Base-by-base conservation (phyloP, 2,888 invertebrate genomes). In the Gandaritis pyraliata region DNA sequence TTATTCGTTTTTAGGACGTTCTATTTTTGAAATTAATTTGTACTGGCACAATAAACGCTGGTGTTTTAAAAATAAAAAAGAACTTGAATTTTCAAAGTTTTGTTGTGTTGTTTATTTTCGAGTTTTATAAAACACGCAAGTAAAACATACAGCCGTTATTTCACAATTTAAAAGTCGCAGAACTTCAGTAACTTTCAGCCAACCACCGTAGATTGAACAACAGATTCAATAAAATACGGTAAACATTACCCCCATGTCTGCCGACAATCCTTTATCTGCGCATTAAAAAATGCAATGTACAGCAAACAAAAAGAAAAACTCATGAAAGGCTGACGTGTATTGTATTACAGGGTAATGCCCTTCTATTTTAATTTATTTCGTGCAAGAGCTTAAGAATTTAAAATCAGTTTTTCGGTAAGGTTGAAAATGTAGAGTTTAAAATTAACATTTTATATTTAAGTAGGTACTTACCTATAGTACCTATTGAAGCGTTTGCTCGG, bases 211-310 rank as follows among this genome's bases (percentile, higher is more conserved):
- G 47, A 29, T 33, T 50, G 43, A 39, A 12, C 46, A 23, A 47
- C 18, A 15, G 1, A 1, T 39, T 47, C 41, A 41, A 29, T 61
- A 60, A 62, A 60, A 29, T 56, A 29, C 45, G 23, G 45, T 53
- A 70, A 72, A 69, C 73, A 74, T 72, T 62, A 61, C 67, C 57
- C 68, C 70, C 71, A 65, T 80, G 71, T 77, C 77, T 77, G 67
- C 71, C 10, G 57, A 59, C 55, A 50, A 71, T 69, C 72, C 70
- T 71, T 78, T 73, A 72, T 62, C 61, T 62, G 56, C 66, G 68
- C 52, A 65, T 70, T 68, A 54, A 69, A 70, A 65, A 70, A 66
- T 63, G 70, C 71, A 71, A 70, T 70, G 70, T 72, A 69, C 63
- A 66, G 58, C 61, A 58, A 68, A 67, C 61, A 55, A 71, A 71